Evolutionary conservation across 2,113 vertebrate species (phyloP), one percentile per base, ranked within the genome.

Genomic region (Stegastes partitus): DNA sequence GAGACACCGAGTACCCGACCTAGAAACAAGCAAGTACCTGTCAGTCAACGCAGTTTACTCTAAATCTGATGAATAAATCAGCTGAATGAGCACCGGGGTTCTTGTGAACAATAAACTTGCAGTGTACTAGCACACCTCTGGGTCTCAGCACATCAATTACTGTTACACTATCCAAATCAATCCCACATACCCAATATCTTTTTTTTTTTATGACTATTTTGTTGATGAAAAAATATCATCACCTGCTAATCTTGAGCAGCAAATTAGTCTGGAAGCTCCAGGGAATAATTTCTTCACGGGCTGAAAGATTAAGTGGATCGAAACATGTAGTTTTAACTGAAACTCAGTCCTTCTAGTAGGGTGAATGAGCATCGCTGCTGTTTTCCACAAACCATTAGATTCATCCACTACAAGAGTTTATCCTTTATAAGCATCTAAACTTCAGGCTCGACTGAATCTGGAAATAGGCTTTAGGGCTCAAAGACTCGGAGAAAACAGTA

Each of bases 51-150:
- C 14, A 49, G 69, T 62, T 68, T 55, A 54, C 18, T 59, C 47
- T 61, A 81, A 56, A 45, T 22, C 15, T 64, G 22, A 68, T 56
- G 39, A 63, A 81, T 56, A 42, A 62, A 62, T 67, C 1, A 61
- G 34, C 28, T 55, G 19, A 55, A 61, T 23, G 31, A 45, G 25
- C 58, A 50, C 55, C 8, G 3, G 57, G 5, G 37, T 31, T 63
- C 39, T 47, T 2, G 26, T 55, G 26, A 45, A 50, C 22, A 47
- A 12, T 25, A 31, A 47, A 19, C 7, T 39, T 37, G n/a, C 5
- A 59, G 19, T 12, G 2, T n/a, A 26, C 25, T 3, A n/a, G 70
- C 22, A 23, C 14, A 53, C 31, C 4, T n/a, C 28, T 16, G 31
- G 42, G 11, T 51, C 39, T 42, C 39, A 42, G 39, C 39, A 50